Percentiles rank a stretch among this genome's conserved stretches.
phyloP scores from a whole-genome alignment of 2,113 vertebrate genomes.

The Phaetusa simplex region DNA sequence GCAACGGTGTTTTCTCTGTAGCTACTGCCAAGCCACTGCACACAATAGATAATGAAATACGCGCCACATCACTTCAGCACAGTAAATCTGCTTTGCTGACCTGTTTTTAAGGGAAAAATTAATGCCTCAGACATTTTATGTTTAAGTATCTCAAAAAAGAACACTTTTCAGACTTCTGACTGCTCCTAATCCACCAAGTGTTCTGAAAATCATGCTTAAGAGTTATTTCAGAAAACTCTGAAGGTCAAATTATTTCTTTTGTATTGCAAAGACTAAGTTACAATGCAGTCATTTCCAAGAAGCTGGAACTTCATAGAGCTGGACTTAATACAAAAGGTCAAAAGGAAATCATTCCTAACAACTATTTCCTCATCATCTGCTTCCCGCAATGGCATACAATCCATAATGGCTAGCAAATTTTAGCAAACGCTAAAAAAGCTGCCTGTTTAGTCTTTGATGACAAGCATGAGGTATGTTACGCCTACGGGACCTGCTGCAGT shows the following conservation, averaged over 20 bases:
- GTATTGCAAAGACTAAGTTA: background rate
- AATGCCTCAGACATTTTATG: background rate
- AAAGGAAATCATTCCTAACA: background rate
- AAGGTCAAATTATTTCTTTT: background rate
- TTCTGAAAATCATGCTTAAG: background rate
- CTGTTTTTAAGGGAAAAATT: background rate
- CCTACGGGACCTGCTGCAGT: background rate
- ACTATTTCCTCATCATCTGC: background rate
- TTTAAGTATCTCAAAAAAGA: background rate
- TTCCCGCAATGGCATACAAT: background rate
- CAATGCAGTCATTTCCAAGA: background rate
- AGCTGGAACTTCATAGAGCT: background rate
- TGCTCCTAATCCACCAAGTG: background rate
- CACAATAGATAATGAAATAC: background rate
- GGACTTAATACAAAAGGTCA: background rate
- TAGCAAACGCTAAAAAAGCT: background rate
- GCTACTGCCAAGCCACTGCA: background rate
- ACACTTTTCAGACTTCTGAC: background rate
- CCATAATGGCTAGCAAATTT: background rate
- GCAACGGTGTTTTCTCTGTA: background rate
- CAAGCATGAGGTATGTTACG: background rate
- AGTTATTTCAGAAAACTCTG: background rate
- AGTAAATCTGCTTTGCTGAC: background rate
- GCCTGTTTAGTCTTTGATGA: background rate
- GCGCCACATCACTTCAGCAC: background rate